A percentile compares a stretch with the other conserved stretches of the same genome.
phyloP scores from a whole-genome alignment of 1,140 invertebrate genomes.

The Rhagoletis zephyria region DNA sequence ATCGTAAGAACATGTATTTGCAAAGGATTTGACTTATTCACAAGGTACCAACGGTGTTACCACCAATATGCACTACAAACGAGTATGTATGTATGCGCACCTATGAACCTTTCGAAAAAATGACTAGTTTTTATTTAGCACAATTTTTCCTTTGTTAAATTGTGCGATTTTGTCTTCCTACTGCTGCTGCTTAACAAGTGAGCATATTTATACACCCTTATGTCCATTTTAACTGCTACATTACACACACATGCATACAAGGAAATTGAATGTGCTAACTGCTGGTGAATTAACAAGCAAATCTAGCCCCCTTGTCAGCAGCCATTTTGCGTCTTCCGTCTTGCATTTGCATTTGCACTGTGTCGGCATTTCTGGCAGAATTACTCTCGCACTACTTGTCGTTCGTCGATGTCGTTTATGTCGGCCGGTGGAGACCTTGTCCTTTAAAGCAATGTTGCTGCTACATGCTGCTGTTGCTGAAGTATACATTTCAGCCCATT shows the following conservation, averaged over 20 bases:
- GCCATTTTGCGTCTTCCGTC: no score
- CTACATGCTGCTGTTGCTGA: background rate
- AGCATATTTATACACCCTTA: background rate
- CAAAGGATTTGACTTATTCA: no score
- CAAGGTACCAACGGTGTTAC: no score
- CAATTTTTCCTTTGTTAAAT: background rate
- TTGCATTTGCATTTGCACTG: background rate
- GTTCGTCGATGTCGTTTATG: background rate
- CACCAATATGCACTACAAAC: no score
- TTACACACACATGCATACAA: background rate
- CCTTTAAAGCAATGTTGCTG: slow-evolving; percentile 34
- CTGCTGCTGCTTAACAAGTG: slow-evolving; percentile 15
- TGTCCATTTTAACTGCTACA: background rate
- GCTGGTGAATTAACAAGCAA: background rate
- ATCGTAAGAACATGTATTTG: no score
- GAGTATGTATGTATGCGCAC: background rate
- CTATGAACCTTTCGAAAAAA: background rate
- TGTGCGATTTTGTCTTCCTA: background rate
- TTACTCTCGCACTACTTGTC: background rate
- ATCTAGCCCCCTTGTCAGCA: background rate
- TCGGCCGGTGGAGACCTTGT: background rate
- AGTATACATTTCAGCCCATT: background rate
- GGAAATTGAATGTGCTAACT: background rate
- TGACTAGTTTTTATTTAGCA: background rate
- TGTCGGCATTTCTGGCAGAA: slow-evolving; percentile 19